Evolutionary conservation across 2,797 vertebrate genomes (phyloP), one percentile per base, ranked within the genome.

Genomic region (Cheirogaleus major): DNA sequence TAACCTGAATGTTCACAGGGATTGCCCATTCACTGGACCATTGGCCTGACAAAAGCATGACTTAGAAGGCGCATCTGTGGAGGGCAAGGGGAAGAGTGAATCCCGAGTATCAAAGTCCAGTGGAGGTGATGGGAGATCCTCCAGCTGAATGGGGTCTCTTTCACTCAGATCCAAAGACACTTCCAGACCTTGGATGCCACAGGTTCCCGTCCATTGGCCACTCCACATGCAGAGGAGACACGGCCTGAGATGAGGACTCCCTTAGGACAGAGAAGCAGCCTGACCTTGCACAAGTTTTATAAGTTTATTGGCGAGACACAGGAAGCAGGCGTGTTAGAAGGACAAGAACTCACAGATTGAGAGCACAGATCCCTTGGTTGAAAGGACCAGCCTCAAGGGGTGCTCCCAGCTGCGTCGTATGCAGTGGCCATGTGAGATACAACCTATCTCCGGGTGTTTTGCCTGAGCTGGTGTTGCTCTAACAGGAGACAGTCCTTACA

Each of bases 301-400:
- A 73, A 67, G 32, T 97, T 97, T 97, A 97, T 97, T 97, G 79
- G 25, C 70, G 23, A 84, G 43, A 72, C 13, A 18, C 0, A 0
- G 61, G 50, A 89, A 94, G 18, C 48, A 89, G 67, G 4, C 4
- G 63, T 6, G 7, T 43, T 8, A 89, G 63, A 23, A 88, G n/a
- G 38, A 41, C 25, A 85, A 79, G 55, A 38, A 67, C 22, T 35
- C 59, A 69, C 32, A 35, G n/a, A 79, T 12, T 20, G 48, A 92
- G 9, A 79, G 41, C 41, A 69, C 50, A 35, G 22, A 32, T 22
- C 12, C 41, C 48, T 70, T 87, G 30, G 0, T 23, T 45, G 11
- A 69, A 1, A 65, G 72, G 70, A 20, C 22, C 57, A 65, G 20
- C 14, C 23, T 38, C 27, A 41, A 30, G 32, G 52, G 23, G 3